A percentile compares a stretch with the other conserved stretches of the same genome.
Conservation (phyloP, 2,888 invertebrate genomes). For the Heliconius hortense region DNA sequence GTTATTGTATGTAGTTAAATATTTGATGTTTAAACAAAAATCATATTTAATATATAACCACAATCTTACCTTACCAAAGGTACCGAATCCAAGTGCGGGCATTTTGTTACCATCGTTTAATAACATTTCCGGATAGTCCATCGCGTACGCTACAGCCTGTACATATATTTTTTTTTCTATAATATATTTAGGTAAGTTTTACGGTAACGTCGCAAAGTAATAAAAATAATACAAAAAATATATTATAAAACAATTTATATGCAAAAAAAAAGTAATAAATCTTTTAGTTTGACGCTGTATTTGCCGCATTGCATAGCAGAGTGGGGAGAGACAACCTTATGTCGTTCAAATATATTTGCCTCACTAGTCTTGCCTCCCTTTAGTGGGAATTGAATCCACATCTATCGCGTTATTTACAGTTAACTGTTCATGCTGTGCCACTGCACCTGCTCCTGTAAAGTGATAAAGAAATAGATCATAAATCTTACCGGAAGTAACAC, state of each 20-base stretch:
- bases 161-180: neutral
- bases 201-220: neutral
- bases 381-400: neutral
- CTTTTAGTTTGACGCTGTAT: too few species aligned
- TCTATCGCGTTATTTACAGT: neutral
- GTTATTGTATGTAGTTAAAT: too few species aligned
- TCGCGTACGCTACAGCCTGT: neutral
- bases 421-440: too few species aligned
- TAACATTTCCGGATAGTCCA: neutral
- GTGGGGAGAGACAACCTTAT: too few species aligned
- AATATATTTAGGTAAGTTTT: neutral
- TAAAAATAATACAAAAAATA: neutral
- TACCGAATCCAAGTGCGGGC: constrained; percentile 65
- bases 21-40: too few species aligned
- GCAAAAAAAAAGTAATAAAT: too few species aligned
- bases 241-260: neutral
- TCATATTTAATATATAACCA: neutral
- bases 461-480: neutral
- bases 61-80: constrained; percentile 48
- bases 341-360: too few species aligned
- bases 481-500: neutral
- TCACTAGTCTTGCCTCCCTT: neutral
- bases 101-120: constrained; percentile 69
- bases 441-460: too few species aligned
- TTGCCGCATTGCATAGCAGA: too few species aligned